These are phyloP conservation scores for Gymnocheta viridis DNA, from an alignment of 2,888 invertebrate species.

Conservation along the genomic window DNA sequence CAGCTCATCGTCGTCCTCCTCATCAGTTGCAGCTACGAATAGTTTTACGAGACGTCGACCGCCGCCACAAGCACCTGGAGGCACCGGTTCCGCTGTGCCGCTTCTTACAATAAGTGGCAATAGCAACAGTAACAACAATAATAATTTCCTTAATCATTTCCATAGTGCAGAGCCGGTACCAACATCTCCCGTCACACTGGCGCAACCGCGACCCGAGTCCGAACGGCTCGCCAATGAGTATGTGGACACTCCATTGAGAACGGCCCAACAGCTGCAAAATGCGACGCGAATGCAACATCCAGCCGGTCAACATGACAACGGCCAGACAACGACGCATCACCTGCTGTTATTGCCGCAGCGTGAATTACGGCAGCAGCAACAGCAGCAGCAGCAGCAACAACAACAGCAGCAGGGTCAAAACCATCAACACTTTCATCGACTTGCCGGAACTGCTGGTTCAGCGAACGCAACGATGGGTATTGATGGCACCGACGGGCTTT, in stretches of 20 bases:
- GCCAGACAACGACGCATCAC: slow-evolving; percentile 83
- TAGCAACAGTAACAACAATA: slow-evolving; percentile 71
- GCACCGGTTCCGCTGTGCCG: slow-evolving; percentile 67
- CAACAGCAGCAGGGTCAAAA: slow-evolving; percentile 69
- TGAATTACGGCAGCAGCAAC: slow-evolving; percentile 83
- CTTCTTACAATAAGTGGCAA: slow-evolving; percentile 72
- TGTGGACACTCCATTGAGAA: slow-evolving; percentile 92
- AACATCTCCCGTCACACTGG: slow-evolving; percentile 83
- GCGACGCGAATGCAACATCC: slow-evolving; percentile 82
- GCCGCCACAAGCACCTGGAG: slow-evolving; percentile 73
- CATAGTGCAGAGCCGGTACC: slow-evolving; percentile 80
- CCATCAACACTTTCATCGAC: slow-evolving; percentile 74
- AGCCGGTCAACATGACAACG: slow-evolving; percentile 82
- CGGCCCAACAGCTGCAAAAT: slow-evolving; percentile 82
- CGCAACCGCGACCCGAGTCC: slow-evolving; percentile 91
- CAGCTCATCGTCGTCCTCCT: slow-evolving; percentile 76
- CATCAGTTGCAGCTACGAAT: slow-evolving; percentile 76
- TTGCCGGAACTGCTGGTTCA: slow-evolving; percentile 72
- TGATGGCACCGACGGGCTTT: slow-evolving; percentile 81
- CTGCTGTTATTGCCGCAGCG: slow-evolving; percentile 84
- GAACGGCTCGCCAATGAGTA: slow-evolving; percentile 95
- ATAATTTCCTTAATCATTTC: slow-evolving; percentile 80
- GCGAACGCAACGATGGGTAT: slow-evolving; percentile 70
- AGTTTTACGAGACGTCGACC: slow-evolving; percentile 81
- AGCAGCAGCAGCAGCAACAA: slow-evolving; percentile 83